Percentiles rank a stretch among this genome's conserved stretches.
Evolutionary conservation across 2,888 invertebrate genomes (phyloP).

Genomic region (Galerucella pusilla): DNA sequence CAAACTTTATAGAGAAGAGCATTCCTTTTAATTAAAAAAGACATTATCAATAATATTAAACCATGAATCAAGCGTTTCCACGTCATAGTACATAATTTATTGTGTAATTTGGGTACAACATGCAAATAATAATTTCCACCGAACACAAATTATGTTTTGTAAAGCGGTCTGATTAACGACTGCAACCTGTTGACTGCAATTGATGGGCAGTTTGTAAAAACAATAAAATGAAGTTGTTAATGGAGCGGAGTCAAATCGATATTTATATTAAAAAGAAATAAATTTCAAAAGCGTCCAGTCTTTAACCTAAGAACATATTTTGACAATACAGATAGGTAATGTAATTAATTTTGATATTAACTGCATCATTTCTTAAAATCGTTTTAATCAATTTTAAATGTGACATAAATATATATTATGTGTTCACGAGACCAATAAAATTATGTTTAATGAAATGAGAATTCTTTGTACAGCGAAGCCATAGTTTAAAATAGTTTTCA

Average conservation of each 20-base stretch:
- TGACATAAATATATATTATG: background rate
- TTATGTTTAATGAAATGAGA: background rate
- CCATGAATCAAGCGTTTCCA: conserved; percentile 35
- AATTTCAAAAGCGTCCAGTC: no score
- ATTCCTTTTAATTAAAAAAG: conserved; percentile 21
- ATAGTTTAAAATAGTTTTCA: conserved; percentile 14
- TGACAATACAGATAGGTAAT: no score
- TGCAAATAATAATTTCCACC: conserved; percentile 43
- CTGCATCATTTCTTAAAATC: no score
- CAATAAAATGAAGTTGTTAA: background rate
- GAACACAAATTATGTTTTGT: conserved; percentile 44
- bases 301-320: no score
- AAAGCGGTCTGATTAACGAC: conserved; percentile 41
- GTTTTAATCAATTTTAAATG: background rate
- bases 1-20: background rate
- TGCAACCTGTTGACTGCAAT: conserved; percentile 44
- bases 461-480: background rate
- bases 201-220: conserved; percentile 20
- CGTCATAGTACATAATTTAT: conserved; percentile 41
- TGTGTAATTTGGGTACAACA: conserved; percentile 40
- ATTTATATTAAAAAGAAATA: no score
- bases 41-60: conserved; percentile 32
- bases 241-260: background rate
- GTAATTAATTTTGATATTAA: no score
- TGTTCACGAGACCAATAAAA: no score